These are phyloP conservation scores for Pherbina coryleti DNA, from an alignment of 2,888 invertebrate species.

Conservation along the genomic window DNA sequence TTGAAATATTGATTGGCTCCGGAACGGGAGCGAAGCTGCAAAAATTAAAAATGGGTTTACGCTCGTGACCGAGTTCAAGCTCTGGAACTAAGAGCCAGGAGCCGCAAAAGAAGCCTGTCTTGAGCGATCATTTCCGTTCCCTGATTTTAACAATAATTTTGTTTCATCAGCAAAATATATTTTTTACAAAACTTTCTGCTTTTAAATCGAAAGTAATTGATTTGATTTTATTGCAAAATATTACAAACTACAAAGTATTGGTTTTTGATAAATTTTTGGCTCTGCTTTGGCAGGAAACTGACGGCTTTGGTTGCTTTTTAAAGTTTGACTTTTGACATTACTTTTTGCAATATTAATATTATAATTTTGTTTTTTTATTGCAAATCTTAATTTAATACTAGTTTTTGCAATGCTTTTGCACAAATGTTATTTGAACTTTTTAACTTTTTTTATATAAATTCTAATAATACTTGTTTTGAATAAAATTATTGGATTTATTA, in stretches of 20 bases:
- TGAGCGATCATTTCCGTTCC: no score
- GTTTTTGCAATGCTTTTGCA: not conserved
- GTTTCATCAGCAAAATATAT: no score
- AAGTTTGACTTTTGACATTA: conserved; percentile 4
- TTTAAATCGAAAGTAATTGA: no score
- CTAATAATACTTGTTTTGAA: not conserved
- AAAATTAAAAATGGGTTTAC: no score
- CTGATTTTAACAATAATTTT: no score
- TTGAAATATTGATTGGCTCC: no score
- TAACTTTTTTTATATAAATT: not conserved
- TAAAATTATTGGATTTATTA: not conserved
- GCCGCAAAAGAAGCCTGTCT: no score
- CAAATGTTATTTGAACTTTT: not conserved
- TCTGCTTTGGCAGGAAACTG: conserved; percentile 34
- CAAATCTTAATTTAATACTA: conserved; percentile 5
- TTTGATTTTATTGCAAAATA: no score
- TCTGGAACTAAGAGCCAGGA: no score
- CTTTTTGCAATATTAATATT: not conserved
- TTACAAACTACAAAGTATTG: not conserved
- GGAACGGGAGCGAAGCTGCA: no score
- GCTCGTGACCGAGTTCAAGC: no score
- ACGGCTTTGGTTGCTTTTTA: conserved; percentile 20
- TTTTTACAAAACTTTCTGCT: no score
- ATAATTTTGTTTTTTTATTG: not conserved
- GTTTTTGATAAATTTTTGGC: conserved; percentile 5